A percentile compares a stretch with the other conserved stretches of the same genome.
Evolutionary conservation across 2,888 invertebrate species (phyloP).

Genomic region (Parascotia fuliginaria): DNA sequence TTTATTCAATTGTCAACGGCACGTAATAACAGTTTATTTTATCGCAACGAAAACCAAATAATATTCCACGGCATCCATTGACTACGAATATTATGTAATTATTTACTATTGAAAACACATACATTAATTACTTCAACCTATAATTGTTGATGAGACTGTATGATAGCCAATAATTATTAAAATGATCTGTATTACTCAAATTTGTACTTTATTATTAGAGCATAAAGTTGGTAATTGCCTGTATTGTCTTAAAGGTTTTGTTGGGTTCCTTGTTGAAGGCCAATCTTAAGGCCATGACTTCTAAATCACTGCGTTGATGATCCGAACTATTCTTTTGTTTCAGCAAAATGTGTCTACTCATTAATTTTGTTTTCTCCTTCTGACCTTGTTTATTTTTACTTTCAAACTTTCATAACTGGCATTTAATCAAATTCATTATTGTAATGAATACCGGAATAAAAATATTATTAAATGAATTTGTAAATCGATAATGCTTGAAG

Average conservation of each 20-base stretch:
- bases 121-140: constrained; percentile 1
- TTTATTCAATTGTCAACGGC: neutral
- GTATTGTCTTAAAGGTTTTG: constrained; percentile 2
- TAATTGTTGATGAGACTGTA: neutral
- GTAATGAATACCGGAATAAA: too few relatives aligned
- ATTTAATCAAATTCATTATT: too few relatives aligned
- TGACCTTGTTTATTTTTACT: too few relatives aligned
- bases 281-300: neutral
- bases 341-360: neutral
- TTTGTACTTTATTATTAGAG: neutral
- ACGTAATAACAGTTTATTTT: neutral
- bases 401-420: too few relatives aligned
- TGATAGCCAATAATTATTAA: neutral
- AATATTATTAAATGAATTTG: too few relatives aligned
- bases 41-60: neutral
- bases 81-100: neutral
- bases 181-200: neutral
- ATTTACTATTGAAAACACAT: constrained; percentile 1
- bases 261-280: neutral
- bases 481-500: too few relatives aligned
- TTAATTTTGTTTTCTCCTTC: neutral
- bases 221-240: neutral
- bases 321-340: neutral
- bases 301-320: neutral
- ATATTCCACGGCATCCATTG: neutral